Conservation (phyloP, 2,113 vertebrate species). For the Anhinga rufa region DNA sequence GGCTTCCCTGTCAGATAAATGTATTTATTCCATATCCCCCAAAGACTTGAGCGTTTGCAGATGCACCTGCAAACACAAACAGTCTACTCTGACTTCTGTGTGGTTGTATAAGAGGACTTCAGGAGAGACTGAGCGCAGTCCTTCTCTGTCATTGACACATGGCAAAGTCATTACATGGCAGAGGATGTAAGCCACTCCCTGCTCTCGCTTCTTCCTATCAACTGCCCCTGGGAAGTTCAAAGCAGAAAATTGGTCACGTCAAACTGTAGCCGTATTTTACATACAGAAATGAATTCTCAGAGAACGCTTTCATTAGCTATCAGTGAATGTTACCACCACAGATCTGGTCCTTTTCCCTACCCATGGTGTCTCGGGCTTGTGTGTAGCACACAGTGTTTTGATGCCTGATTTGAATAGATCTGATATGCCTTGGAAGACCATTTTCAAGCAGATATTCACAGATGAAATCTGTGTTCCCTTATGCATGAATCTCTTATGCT, state of each 20-base stretch:
- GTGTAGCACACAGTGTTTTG: neutral
- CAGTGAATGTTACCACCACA: neutral
- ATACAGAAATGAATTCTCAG: neutral
- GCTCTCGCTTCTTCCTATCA: neutral
- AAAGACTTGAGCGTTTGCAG: neutral
- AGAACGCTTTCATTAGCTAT: rapidly evolving
- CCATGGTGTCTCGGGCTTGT: neutral
- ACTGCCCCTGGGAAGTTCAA: neutral
- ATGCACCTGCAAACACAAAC: neutral
- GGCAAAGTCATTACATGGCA: neutral
- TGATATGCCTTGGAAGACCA: neutral
- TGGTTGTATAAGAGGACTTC: neutral
- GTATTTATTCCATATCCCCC: neutral
- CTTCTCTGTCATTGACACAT: neutral
- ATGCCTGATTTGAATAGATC: neutral
- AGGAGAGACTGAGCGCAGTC: neutral
- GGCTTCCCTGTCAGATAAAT: neutral
- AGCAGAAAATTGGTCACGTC: neutral
- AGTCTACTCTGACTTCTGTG: neutral
- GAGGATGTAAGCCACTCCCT: neutral
- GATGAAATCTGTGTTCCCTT: neutral
- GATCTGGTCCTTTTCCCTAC: neutral
- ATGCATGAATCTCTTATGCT: neutral
- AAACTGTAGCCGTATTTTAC: neutral
- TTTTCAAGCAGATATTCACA: constrained; percentile 8